phyloP scores from a whole-genome alignment of 2,113 vertebrate species.

The Dicentrarchus labrax region DNA sequence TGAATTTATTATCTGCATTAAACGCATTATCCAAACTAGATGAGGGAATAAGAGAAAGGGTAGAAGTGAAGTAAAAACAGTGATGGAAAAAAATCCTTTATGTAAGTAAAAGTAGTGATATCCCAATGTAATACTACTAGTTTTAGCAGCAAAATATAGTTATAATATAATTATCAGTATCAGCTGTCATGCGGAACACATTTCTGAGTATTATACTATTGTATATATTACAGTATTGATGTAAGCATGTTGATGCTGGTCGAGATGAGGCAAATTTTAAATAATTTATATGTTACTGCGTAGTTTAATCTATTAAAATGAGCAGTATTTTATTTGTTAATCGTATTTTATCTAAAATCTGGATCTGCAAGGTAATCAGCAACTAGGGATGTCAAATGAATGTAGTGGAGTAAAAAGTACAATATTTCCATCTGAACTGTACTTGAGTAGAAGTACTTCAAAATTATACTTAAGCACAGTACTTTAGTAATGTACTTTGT shows the following conservation, averaged over 20 bases:
- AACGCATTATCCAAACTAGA: conserved; percentile 9
- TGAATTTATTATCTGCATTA: not conserved
- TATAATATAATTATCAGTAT: not conserved
- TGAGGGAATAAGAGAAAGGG: not conserved
- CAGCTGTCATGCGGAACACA: not conserved
- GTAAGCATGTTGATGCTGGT: not conserved
- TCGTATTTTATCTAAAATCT: not conserved
- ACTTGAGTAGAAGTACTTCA: not conserved
- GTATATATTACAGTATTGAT: not conserved
- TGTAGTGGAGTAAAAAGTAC: not conserved
- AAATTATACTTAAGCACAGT: not conserved
- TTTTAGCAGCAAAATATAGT: not conserved
- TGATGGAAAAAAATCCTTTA: not conserved
- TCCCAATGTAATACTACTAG: not conserved
- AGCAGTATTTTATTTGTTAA: not conserved
- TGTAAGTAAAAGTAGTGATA: not conserved
- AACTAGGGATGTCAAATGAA: not conserved
- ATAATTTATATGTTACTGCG: not conserved
- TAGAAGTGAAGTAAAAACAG: not conserved
- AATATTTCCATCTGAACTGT: too few relatives aligned
- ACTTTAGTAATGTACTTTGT: not conserved
- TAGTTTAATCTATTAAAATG: not conserved
- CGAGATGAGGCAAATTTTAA: not conserved
- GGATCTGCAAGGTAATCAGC: not conserved
- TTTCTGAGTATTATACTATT: not conserved